Conservation (phyloP, 2,113 vertebrate genomes). For the Symphodus melops region DNA sequence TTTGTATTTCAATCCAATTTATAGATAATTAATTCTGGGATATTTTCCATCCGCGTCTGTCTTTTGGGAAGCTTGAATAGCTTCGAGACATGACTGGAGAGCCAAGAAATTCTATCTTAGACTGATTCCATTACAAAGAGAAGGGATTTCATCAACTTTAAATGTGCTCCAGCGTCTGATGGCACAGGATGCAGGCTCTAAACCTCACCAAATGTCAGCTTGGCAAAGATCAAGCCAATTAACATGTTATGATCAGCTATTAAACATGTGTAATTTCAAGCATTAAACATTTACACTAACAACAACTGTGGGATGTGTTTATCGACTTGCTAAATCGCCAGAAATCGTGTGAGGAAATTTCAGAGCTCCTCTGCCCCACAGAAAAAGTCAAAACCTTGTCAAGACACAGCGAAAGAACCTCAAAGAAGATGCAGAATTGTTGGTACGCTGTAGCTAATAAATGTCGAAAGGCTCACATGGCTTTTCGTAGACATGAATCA, state of each 20-base stretch:
- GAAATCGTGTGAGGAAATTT: constrained; percentile 32
- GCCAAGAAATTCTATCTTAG: constrained; percentile 45
- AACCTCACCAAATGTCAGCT: constrained; percentile 37
- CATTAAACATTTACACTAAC: neutral
- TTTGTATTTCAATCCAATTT: constrained; percentile 62
- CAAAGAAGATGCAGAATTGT: constrained; percentile 49
- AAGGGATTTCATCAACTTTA: constrained; percentile 46
- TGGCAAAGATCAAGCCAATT: constrained; percentile 33
- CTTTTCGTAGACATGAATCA: constrained; percentile 48
- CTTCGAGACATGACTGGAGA: constrained; percentile 45
- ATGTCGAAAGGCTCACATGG: constrained; percentile 58
- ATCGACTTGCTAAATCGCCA: constrained; percentile 11
- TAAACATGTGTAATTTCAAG: constrained; percentile 10
- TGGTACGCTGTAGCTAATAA: constrained; percentile 55
- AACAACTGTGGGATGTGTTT: constrained; percentile 1
- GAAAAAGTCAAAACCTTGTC: constrained; percentile 57
- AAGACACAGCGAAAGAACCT: constrained; percentile 55
- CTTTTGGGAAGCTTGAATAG: constrained; percentile 66
- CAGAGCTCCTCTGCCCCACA: constrained; percentile 29
- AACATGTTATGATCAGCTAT: constrained; percentile 9
- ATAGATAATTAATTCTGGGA: constrained; percentile 71
- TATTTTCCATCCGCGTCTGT: constrained; percentile 56
- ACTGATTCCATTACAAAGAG: constrained; percentile 31
- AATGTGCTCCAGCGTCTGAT: constrained; percentile 11
- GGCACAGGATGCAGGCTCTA: constrained; percentile 14